A percentile compares a stretch with the other conserved stretches of the same genome.
These are phyloP conservation scores for Platycercus adscitus DNA, from an alignment of 2,113 vertebrate species.

Conservation along the genomic window DNA sequence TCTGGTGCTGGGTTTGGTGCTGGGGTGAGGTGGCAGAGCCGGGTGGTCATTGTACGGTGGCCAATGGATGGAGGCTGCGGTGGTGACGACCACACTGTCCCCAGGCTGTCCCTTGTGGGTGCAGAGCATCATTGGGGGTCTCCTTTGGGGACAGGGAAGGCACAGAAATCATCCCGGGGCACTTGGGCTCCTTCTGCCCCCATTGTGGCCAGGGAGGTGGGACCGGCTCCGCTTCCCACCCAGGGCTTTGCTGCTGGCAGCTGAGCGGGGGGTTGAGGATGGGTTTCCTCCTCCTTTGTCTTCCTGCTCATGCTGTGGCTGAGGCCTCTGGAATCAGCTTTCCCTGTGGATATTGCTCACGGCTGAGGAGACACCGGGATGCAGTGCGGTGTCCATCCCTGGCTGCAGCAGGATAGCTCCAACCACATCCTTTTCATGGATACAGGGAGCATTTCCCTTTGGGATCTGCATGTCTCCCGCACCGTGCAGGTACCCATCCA, in stretches of 20 bases:
- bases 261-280: not conserved
- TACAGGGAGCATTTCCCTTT: fast-evolving
- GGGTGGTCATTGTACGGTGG: fast-evolving
- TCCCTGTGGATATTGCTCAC: not conserved
- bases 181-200: not conserved
- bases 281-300: not conserved
- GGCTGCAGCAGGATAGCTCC: not conserved
- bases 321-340: not conserved
- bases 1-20: not conserved
- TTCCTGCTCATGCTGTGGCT: not conserved
- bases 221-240: not conserved
- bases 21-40: fast-evolving
- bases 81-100: not conserved
- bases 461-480: not conserved
- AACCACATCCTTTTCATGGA: not conserved
- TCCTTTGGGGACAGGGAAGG: not conserved
- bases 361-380: not conserved
- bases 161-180: not conserved
- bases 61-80: fast-evolving
- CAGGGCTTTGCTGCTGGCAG: not conserved
- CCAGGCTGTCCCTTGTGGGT: not conserved
- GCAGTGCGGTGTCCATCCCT: fast-evolving
- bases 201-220: not conserved
- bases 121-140: not conserved
- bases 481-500: not conserved